Evolutionary conservation across 1,140 invertebrate species (phyloP).

Genomic region (Oncopeltus fasciatus): DNA sequence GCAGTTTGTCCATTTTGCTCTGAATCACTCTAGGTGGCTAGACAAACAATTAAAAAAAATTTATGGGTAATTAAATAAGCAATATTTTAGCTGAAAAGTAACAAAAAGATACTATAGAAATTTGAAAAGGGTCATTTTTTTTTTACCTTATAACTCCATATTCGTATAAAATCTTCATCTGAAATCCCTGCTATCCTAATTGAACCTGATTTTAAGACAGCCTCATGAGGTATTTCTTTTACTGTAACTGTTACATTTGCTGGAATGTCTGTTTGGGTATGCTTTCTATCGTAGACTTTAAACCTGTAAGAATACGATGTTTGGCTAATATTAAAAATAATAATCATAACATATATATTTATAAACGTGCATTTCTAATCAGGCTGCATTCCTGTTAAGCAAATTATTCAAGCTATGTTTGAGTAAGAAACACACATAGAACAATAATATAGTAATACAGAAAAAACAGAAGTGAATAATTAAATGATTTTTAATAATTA

Average conservation of each 20-base stretch:
- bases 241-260: conserved; percentile 88
- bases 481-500: conserved; percentile 39
- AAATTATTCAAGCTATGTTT: too few species aligned
- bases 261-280: conserved; percentile 78
- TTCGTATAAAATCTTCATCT: conserved; percentile 88
- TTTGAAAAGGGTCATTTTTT: neutral
- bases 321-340: neutral
- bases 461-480: too few species aligned
- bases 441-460: too few species aligned
- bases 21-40: conserved; percentile 61
- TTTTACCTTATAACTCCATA: conserved; percentile 71
- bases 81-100: neutral
- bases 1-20: conserved; percentile 77
- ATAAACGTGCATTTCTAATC: too few species aligned
- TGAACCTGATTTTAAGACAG: conserved; percentile 88
- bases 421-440: too few species aligned
- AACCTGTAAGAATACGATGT: conserved; percentile 35
- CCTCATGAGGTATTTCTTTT: conserved; percentile 86
- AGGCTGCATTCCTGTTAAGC: too few species aligned
- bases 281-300: conserved; percentile 79
- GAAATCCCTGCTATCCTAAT: conserved; percentile 84
- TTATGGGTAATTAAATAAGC: neutral
- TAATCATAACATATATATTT: too few species aligned
- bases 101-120: neutral
- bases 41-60: conserved; percentile 12